Percentiles rank a stretch among this genome's conserved stretches.
phyloP scores from a whole-genome alignment of 2,797 vertebrate species.

The Mormyrus hasselquistii region DNA sequence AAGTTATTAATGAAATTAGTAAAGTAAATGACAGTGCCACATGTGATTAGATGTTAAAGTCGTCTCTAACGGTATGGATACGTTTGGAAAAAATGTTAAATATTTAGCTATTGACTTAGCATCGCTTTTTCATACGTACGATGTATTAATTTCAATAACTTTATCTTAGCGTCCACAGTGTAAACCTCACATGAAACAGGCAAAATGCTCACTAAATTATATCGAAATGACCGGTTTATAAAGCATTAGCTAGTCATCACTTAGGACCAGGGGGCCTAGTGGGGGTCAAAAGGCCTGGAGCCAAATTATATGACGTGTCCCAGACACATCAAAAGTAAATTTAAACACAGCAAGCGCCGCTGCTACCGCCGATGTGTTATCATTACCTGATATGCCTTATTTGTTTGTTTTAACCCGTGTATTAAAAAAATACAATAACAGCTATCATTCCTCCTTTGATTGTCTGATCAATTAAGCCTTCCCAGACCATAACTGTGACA shows the following conservation, averaged over 20 bases:
- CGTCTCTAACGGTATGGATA: background rate
- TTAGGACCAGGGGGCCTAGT: background rate
- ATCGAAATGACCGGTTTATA: slow-evolving; percentile 2
- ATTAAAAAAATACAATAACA: background rate
- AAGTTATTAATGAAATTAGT: background rate
- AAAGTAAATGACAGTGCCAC: background rate
- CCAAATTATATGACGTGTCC: slow-evolving; percentile 5
- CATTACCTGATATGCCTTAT: background rate
- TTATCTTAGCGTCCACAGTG: background rate
- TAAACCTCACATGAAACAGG: background rate
- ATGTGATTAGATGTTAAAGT: background rate
- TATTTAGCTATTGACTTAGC: background rate
- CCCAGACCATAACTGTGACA: background rate
- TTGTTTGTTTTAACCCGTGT: background rate
- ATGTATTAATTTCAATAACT: background rate
- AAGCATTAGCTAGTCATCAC: background rate
- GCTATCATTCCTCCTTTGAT: background rate
- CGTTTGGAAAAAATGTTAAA: background rate
- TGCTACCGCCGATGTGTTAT: background rate
- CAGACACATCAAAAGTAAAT: slow-evolving; percentile 5
- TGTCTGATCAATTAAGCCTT: background rate
- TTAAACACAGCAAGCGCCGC: background rate
- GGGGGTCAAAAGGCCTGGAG: background rate
- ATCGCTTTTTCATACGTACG: background rate
- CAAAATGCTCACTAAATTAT: background rate